Base-by-base conservation (phyloP, 2,888 invertebrate genomes). In the Germaria angustata region DNA sequence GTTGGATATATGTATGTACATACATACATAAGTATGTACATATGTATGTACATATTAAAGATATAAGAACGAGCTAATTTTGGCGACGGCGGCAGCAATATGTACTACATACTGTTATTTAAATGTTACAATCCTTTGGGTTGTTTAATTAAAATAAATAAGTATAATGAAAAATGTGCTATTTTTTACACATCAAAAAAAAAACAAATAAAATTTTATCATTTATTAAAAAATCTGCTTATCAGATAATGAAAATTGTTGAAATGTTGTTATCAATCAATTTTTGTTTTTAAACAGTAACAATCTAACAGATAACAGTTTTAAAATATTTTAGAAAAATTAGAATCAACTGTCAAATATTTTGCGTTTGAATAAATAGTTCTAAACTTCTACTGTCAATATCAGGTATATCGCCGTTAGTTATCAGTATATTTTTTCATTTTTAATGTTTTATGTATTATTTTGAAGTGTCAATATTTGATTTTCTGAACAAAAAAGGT, bases 171-270 rank as follows among this genome's bases (percentile, higher is more conserved):
- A 49, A 24, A 49, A n/a, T n/a, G n/a, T n/a, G n/a, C 39, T 13
- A 39, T 39, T 39, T 39, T 39, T 39, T 39, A 36, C 11, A 8
- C 11, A 39, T 39, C 57, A 8, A 46, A 7, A 41, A 0, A 49
- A 24, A 39, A 5, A 59, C 39, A 46, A 6, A 2, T 15, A 9
- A 13, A 17, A 34, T 41, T 28, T 73, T 65, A 55, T 63, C 46
- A 24, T 17, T 53, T 15, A 28, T 36, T 20, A 53, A 44, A 20
- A 75, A 69, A 28, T 9, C 9, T n/a, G 13, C 15, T 68, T 73
- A 77, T 73, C 81, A 36, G 13, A 73, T 73, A 77, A 81, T 81
- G 77, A 81, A 81, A 78, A 73, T 51, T 77, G 72, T 81, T 71
- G 4, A 71, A 76, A 71, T 69, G 55, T 69, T 39, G 65, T 77